Evolutionary conservation across 2,888 invertebrate species (phyloP).

Genomic region (Blastobasis lacticolella): DNA sequence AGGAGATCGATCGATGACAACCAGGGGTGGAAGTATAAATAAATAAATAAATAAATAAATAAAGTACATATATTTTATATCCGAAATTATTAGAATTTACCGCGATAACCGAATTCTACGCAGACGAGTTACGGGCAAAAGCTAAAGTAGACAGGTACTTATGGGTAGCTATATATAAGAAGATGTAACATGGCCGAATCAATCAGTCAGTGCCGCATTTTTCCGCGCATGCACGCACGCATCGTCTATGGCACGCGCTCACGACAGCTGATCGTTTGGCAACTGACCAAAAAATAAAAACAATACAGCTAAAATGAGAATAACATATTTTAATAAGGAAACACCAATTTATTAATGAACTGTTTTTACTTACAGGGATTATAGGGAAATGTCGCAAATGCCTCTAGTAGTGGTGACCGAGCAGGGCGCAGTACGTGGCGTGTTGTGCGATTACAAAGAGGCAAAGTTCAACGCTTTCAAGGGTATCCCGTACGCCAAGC

Average conservation of each 20-base stretch:
- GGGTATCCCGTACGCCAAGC: constrained; percentile 76
- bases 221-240: constrained; percentile 3
- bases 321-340: neutral
- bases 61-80: too few relatives aligned
- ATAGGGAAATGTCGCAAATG: constrained; percentile 30
- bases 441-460: constrained; percentile 29
- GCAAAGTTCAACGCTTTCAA: constrained; percentile 57
- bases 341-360: neutral
- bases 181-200: constrained; percentile 2
- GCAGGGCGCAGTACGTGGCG: constrained; percentile 52
- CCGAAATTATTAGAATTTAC: too few relatives aligned
- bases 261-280: constrained; percentile 10
- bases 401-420: constrained; percentile 26
- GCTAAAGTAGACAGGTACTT: neutral
- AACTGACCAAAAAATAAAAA: constrained; percentile 4
- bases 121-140: too few relatives aligned
- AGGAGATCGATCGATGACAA: too few relatives aligned
- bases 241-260: neutral
- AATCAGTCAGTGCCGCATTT: neutral
- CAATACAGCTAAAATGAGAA: neutral
- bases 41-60: too few relatives aligned
- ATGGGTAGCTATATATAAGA: neutral
- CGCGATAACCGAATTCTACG: too few relatives aligned
- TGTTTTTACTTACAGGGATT: constrained; percentile 22
- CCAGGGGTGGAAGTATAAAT: too few relatives aligned